These are phyloP conservation scores for Diplogasteroides magnus DNA, from an alignment of 1,140 invertebrate species.

Conservation along the genomic window DNA sequence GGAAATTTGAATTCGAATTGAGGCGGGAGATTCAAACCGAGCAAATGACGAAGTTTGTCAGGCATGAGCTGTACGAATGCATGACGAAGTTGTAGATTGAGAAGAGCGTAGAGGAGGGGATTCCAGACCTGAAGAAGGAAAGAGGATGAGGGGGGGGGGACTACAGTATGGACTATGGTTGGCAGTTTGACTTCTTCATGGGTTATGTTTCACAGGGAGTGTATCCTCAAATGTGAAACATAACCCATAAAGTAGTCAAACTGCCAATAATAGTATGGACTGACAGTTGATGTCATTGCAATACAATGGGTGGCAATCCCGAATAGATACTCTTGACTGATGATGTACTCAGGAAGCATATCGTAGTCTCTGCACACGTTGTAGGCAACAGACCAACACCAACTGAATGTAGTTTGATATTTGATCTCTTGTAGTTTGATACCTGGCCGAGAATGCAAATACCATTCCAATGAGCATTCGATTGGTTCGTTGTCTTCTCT, in stretches of 20 bases:
- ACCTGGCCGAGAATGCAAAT: constrained; percentile 25
- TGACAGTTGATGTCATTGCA: constrained; percentile 61
- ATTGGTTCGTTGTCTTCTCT: constrained; percentile 51
- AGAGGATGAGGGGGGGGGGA: too few species aligned
- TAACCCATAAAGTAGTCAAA: too few species aligned
- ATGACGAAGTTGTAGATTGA: constrained; percentile 56
- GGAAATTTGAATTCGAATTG: too few species aligned
- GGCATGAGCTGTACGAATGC: constrained; percentile 52
- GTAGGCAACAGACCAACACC: constrained; percentile 62
- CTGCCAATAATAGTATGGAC: not conserved
- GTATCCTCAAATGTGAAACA: too few species aligned
- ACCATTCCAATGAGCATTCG: constrained; percentile 54
- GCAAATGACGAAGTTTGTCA: constrained; percentile 29
- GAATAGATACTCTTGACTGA: constrained; percentile 55
- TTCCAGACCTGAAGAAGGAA: constrained; percentile 55
- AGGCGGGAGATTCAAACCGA: constrained; percentile 7
- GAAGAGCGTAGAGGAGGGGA: constrained; percentile 62
- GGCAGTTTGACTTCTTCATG: too few species aligned
- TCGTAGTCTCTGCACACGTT: constrained; percentile 61
- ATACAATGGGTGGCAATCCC: constrained; percentile 61
- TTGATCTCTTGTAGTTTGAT: not conserved
- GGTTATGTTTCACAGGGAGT: too few species aligned
- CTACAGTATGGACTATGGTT: too few species aligned
- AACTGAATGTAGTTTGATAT: constrained; percentile 53
- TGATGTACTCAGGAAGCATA: constrained; percentile 44